phyloP scores from a whole-genome alignment of 2,113 vertebrate species.

The Sander lucioperca region DNA sequence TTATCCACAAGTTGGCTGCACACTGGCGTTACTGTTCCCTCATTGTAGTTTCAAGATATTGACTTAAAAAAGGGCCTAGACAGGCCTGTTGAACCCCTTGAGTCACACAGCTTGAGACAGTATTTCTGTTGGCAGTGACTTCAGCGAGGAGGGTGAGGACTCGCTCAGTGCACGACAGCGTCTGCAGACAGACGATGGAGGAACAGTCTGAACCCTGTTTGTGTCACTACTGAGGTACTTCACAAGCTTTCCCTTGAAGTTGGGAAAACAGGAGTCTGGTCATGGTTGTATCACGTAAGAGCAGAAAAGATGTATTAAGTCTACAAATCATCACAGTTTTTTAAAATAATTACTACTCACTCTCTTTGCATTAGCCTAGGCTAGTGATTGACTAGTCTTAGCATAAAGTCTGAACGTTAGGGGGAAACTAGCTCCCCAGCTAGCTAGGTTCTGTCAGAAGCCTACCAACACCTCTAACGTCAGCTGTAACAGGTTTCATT shows the following conservation, averaged over 20 bases:
- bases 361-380: no score
- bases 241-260: neutral
- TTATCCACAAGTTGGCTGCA: neutral
- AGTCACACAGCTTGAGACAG: conserved; percentile 6
- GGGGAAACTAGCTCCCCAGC: no score
- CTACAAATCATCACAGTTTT: no score
- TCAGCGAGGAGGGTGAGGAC: conserved; percentile 4
- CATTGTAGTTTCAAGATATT: neutral
- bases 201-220: neutral
- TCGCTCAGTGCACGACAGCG: neutral
- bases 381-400: no score
- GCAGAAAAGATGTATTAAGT: neutral
- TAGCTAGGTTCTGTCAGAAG: no score
- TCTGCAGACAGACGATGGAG: neutral
- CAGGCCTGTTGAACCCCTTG: conserved; percentile 10
- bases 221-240: neutral
- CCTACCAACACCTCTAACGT: no score
- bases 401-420: no score
- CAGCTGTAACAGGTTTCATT: no score
- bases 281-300: no score
- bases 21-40: neutral
- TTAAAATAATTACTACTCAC: neutral
- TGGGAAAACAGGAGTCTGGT: neutral
- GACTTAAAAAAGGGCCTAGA: neutral
- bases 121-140: conserved; percentile 37